Conservation (phyloP, 2,797 vertebrate species). For the Agapornis canus region DNA sequence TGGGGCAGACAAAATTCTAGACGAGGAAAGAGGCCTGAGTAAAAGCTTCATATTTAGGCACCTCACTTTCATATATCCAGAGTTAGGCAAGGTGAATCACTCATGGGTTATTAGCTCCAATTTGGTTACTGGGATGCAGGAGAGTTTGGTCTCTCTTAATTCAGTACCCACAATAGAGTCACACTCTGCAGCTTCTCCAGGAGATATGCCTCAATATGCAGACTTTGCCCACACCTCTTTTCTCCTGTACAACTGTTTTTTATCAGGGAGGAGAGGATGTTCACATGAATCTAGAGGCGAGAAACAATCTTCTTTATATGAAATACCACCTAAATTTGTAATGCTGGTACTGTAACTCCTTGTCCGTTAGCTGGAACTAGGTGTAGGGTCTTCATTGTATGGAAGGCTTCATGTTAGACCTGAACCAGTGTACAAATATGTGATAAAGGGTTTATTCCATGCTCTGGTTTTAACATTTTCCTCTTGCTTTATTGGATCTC, state of each 20-base stretch:
- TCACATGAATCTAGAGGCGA: background rate
- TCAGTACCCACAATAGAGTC: background rate
- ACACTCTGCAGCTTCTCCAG: background rate
- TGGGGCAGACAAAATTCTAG: background rate
- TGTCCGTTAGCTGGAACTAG: background rate
- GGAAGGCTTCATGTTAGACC: background rate
- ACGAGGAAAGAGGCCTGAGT: background rate
- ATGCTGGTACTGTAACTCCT: background rate
- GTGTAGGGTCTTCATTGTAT: background rate
- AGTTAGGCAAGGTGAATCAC: background rate
- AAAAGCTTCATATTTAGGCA: background rate
- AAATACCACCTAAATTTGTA: background rate
- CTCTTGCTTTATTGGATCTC: background rate
- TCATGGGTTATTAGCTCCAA: background rate
- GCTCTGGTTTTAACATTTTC: slow-evolving; percentile 3
- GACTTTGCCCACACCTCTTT: background rate
- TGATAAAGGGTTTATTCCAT: background rate
- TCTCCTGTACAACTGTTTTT: background rate
- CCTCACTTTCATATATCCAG: background rate
- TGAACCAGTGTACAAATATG: background rate
- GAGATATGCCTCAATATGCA: background rate
- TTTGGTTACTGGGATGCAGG: background rate
- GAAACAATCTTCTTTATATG: background rate
- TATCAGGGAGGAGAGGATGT: background rate
- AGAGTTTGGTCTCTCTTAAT: background rate